phyloP scores from a whole-genome alignment of 2,797 vertebrate genomes.

The Phylloscopus collybita region DNA sequence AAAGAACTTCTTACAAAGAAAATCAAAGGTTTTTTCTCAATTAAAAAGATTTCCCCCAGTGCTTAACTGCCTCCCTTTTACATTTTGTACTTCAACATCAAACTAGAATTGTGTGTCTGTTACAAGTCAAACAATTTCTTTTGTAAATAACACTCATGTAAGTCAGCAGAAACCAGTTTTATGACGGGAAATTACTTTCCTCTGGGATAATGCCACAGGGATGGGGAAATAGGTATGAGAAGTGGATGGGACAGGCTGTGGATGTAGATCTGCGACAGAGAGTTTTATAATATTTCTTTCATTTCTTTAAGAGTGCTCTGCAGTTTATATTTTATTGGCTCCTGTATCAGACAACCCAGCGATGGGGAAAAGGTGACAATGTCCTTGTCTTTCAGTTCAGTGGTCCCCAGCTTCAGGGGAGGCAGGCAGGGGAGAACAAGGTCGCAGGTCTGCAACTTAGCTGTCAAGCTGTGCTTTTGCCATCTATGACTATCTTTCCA shows the following conservation, averaged over 20 bases:
- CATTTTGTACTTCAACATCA: not conserved
- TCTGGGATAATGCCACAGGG: not conserved
- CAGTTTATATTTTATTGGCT: not conserved
- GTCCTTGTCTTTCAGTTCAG: not conserved
- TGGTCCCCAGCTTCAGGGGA: not conserved
- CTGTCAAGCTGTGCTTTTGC: not conserved
- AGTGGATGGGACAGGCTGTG: not conserved
- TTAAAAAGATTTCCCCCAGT: accelerated
- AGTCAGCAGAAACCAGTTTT: not conserved
- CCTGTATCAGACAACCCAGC: not conserved
- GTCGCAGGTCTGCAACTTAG: not conserved
- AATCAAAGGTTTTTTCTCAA: not conserved
- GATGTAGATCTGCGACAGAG: no score
- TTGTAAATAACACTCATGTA: not conserved
- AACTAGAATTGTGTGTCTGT: not conserved
- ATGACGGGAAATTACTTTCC: not conserved
- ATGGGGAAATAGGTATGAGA: not conserved
- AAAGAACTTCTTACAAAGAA: not conserved
- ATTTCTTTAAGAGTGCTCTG: not conserved
- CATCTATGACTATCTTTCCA: not conserved
- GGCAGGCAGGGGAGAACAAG: not conserved
- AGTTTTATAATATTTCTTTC: not conserved
- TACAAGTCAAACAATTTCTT: not conserved
- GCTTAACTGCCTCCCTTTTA: not conserved
- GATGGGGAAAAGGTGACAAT: not conserved